Evolutionary conservation across 1,140 invertebrate genomes (phyloP).

Genomic region (Drosophila lini): DNA sequence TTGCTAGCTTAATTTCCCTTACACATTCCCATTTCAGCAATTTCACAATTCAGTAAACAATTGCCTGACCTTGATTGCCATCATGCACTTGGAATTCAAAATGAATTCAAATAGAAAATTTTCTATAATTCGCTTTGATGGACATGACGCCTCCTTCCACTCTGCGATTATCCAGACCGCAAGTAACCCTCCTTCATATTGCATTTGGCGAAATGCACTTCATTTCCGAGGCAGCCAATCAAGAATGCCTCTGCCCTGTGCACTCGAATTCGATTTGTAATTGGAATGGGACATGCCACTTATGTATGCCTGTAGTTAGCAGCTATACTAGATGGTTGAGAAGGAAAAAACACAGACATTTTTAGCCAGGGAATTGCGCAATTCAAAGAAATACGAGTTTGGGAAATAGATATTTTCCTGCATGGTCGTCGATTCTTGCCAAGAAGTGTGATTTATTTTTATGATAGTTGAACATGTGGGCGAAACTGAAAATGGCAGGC

Average conservation of each 20-base stretch:
- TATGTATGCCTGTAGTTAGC: constrained; percentile 4
- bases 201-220: constrained; percentile 20
- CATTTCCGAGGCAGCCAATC: constrained; percentile 40
- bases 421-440: constrained; percentile 40
- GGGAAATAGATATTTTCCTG: constrained; percentile 34
- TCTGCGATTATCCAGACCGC: constrained; percentile 3
- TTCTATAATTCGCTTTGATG: constrained; percentile 36
- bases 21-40: background rate
- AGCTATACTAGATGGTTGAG: constrained; percentile 16
- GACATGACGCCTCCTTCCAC: background rate
- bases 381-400: constrained; percentile 35
- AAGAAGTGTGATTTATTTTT: constrained; percentile 57
- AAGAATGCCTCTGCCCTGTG: constrained; percentile 2
- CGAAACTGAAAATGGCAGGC: background rate
- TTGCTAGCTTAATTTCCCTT: background rate
- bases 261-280: constrained; percentile 19
- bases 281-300: constrained; percentile 13
- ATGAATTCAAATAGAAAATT: constrained; percentile 43
- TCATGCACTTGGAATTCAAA: constrained; percentile 40
- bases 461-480: constrained; percentile 14
- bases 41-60: constrained; percentile 44
- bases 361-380: constrained; percentile 52
- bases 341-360: constrained; percentile 19
- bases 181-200: background rate
- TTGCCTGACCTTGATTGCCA: constrained; percentile 25